Base-by-base conservation (phyloP, 1,140 invertebrate species). In the Hirudo medicinalis region DNA sequence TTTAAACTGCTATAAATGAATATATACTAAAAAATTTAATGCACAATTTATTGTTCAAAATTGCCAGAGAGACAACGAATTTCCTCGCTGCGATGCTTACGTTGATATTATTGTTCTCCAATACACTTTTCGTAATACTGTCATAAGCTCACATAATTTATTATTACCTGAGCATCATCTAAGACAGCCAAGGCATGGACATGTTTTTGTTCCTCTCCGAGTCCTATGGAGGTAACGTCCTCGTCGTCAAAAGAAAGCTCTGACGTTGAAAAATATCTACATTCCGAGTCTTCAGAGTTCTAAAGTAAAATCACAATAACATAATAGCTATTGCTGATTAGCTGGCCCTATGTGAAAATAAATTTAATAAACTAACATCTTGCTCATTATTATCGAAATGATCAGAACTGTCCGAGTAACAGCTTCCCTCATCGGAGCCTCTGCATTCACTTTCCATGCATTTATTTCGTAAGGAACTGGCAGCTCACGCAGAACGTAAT, bases 381-480 rank as follows among this genome's bases (percentile, higher is more conserved):
- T 63, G 22, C 19, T 63, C 57, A 63, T 63, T 13, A 2, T 63
- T 63, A 25, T 63, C 57, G 57, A 25, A 63, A 32, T 63, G 57
- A 15, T 63, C 29, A 20, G 57, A 63, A 63, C 29, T 63, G 57
- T 22, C 57, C 11, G 57, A 63, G 29, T 25, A 63, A 63, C 57
- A 49, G 43, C 43, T 63, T 13, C 57, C 57, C 19, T 63, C 57
- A 20, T 63, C 57, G 22, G 57, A 63, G 29, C 22, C 22, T 32
- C 57, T 63, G 22, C 22, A 63, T 63, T 63, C 57, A 25, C 22
- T 63, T 63, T 63, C 57, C 57, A 63, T 63, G 57, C 57, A 63
- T 49, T 49, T 49, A 49, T 49, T 49, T 49, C 43, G 43, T 49
- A 49, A 49, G 15, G 43, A 49, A 49, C 43, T 49, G 13, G 43